Percentiles rank a stretch among this genome's conserved stretches.
These are phyloP conservation scores for Halictus rubicundus DNA, from an alignment of 1,140 invertebrate species.

Conservation along the genomic window DNA sequence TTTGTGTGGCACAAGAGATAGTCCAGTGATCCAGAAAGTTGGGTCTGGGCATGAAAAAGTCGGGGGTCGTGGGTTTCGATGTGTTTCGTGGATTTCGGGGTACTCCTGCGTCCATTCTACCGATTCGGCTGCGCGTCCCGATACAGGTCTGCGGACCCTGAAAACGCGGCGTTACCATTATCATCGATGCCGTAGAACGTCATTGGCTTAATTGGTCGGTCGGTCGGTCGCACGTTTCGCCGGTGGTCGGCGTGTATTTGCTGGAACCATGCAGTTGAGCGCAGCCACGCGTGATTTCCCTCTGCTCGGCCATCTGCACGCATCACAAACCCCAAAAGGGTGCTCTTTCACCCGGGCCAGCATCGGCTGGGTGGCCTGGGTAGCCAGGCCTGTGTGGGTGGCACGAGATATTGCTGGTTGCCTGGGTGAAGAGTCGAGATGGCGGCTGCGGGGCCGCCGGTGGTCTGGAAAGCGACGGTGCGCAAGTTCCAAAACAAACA, in stretches of 20 bases:
- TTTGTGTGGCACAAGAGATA: no score
- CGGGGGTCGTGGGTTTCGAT: slow-evolving; percentile 4
- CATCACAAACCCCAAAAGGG: slow-evolving; percentile 78
- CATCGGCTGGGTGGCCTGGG: slow-evolving; percentile 25
- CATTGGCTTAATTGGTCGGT: slow-evolving; percentile 76
- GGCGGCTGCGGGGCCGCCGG: slow-evolving; percentile 30
- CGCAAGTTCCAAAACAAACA: slow-evolving; percentile 65
- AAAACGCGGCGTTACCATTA: slow-evolving; percentile 71
- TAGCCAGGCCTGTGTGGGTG: slow-evolving; percentile 31
- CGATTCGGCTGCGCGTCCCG: slow-evolving; percentile 28
- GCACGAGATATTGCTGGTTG: slow-evolving; percentile 50
- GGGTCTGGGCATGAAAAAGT: not conserved
- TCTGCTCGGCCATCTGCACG: slow-evolving; percentile 76
- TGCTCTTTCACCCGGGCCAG: slow-evolving; percentile 72
- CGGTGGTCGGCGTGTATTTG: slow-evolving; percentile 68
- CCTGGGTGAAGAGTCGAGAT: slow-evolving; percentile 52
- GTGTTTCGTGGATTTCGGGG: not conserved
- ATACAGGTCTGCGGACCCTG: slow-evolving; percentile 41
- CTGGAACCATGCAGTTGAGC: slow-evolving; percentile 72
- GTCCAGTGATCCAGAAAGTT: no score
- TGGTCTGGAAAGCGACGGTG: slow-evolving; percentile 46
- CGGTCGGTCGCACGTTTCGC: slow-evolving; percentile 72
- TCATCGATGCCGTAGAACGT: slow-evolving; percentile 69
- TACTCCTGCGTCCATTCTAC: no score
- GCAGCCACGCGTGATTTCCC: slow-evolving; percentile 77